Base-by-base conservation (phyloP, 2,113 vertebrate species). In the Pachycephala philippinensis region DNA sequence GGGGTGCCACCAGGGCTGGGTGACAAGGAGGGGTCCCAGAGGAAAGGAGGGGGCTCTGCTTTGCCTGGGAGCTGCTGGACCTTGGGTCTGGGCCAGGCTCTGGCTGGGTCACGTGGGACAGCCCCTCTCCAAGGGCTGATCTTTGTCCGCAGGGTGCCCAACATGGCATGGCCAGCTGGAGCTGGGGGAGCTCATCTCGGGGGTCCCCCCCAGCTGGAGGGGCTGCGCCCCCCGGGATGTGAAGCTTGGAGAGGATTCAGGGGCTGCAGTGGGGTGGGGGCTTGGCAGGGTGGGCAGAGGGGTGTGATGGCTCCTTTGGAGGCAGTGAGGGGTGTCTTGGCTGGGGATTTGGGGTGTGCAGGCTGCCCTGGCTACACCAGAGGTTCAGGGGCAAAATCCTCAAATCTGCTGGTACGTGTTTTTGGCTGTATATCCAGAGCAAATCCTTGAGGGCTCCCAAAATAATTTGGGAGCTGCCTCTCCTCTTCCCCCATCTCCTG, bases 381-480 rank as follows among this genome's bases (percentile, higher is more conserved):
- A 16, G 4, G 2, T 19, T 35, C 2, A 1, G 28, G 37, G 19
- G 6, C 47, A 35, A 85, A 92, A 69, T 87, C 57, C 60, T 45
- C 19, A 57, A 21, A 30, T 15, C 74, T 6, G 0, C 37, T 16
- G 39, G 31, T 40, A 4, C 1, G 0, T 0, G 2, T 11, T 70
- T 61, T 27, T 74, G 27, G 5, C 16, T 13, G 2, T 9, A 42
- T 9, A 27, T 1, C 17, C 47, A 28, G 1, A 5, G 4, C 27
- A 77, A 77, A 63, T 15, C 37, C 61, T 63, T 12, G 33, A n/a
- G 20, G 50, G 53, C 15, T 37, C 60, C n/a, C 15, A 8, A 8
- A 66, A 20, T 27, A 2, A 7, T 33, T 6, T 21, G 33, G 11
- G 42, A 86, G 65, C 70, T 68, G 47, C 22, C 15, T 66, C 23